phyloP scores from a whole-genome alignment of 2,797 vertebrate genomes.

The Sebastes trivittatus region DNA sequence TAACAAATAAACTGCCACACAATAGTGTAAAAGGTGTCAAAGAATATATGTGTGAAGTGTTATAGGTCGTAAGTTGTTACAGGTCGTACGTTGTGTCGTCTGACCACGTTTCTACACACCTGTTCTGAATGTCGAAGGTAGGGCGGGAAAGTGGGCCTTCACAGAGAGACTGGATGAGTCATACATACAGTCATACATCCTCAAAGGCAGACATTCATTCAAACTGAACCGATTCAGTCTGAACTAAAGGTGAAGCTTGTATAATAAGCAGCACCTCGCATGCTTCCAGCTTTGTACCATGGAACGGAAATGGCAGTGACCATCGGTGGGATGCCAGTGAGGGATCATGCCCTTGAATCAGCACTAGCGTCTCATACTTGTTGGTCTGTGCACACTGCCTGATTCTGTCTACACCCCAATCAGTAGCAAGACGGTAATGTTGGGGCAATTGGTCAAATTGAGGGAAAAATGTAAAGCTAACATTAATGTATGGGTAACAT shows the following conservation, averaged over 20 bases:
- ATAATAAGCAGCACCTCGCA: not conserved
- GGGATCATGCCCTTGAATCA: not conserved
- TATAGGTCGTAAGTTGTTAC: not conserved
- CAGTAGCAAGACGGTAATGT: not conserved
- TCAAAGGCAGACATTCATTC: not conserved
- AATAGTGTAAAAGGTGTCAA: too few species aligned
- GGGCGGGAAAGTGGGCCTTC: not conserved
- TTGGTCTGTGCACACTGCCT: not conserved
- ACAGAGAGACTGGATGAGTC: not conserved
- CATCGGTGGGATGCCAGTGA: not conserved
- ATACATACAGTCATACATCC: not conserved
- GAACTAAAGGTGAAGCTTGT: not conserved
- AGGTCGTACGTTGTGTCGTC: not conserved
- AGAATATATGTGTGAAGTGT: not conserved
- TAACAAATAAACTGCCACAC: not conserved
- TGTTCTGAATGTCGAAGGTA: not conserved
- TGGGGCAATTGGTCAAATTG: not conserved
- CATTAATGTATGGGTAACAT: not conserved
- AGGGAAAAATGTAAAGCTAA: not conserved
- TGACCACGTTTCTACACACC: not conserved
- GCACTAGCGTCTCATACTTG: not conserved
- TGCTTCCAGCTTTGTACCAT: not conserved
- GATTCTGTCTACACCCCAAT: not conserved
- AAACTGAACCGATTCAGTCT: not conserved
- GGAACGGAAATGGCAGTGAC: not conserved